A percentile compares a stretch with the other conserved stretches of the same genome.
These are phyloP conservation scores for Myrmecophaga tridactyla DNA, from an alignment of 2,113 vertebrate genomes.

Conservation along the genomic window DNA sequence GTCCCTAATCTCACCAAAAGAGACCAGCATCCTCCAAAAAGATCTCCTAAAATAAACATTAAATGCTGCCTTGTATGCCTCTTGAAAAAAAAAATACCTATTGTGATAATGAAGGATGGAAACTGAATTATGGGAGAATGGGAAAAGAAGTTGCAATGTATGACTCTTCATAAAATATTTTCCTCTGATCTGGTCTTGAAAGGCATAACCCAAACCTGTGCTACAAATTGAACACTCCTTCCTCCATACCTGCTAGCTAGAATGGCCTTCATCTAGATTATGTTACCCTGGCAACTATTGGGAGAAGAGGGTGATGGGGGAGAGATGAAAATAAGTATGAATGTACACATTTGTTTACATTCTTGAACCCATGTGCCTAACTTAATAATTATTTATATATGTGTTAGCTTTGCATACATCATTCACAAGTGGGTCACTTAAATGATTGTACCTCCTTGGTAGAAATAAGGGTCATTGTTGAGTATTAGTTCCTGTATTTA, in stretches of 20 bases:
- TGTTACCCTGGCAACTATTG: not conserved
- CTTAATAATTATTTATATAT: not conserved
- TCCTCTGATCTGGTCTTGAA: not conserved
- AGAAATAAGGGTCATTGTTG: not conserved
- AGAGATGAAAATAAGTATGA: not conserved
- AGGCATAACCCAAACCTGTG: not conserved
- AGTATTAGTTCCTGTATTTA: not conserved
- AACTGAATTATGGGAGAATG: not conserved
- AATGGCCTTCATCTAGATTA: not conserved
- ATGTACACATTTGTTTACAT: not conserved
- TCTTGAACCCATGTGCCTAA: not conserved
- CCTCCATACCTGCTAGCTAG: not conserved
- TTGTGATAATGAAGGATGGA: not conserved
- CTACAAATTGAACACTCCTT: not conserved
- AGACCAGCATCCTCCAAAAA: not conserved
- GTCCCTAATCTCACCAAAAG: not conserved
- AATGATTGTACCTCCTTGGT: not conserved
- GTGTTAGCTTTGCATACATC: not conserved
- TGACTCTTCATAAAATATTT: not conserved
- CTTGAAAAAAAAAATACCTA: not conserved
- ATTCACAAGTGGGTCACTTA: not conserved
- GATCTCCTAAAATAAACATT: not conserved
- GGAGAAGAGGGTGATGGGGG: not conserved
- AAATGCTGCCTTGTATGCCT: not conserved
- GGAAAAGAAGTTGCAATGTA: not conserved